Conservation (phyloP, 1,140 invertebrate genomes). For the Agrypnia vestita region DNA sequence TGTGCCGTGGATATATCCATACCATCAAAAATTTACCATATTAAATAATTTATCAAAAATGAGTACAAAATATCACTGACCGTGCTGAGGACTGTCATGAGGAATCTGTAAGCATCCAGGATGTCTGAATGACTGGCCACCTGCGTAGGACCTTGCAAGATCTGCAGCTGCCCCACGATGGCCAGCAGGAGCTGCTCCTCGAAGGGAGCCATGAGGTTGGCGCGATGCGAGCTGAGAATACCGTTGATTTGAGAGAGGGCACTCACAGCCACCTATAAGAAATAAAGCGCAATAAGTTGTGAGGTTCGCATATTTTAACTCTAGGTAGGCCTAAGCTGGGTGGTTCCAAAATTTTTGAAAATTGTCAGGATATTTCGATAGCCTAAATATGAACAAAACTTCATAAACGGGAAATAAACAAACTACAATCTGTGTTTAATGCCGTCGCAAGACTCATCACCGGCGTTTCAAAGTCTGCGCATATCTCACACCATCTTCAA, state of each 20-base stretch:
- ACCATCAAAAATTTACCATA: too few species aligned
- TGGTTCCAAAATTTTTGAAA: too few species aligned
- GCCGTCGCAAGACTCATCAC: too few species aligned
- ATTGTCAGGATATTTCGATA: too few species aligned
- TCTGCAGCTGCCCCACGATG: conserved; percentile 81
- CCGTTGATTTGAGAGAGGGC: conserved; percentile 80
- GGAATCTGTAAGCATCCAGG: conserved; percentile 75
- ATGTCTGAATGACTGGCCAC: conserved; percentile 66
- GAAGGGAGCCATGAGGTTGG: conserved; percentile 81
- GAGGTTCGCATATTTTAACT: background rate
- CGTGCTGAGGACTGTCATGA: conserved; percentile 79
- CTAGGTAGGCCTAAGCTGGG: too few species aligned
- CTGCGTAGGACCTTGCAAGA: conserved; percentile 71
- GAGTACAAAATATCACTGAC: conserved; percentile 69
- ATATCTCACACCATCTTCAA: too few species aligned
- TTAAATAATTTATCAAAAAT: background rate
- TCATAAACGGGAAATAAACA: too few species aligned
- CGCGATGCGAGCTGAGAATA: conserved; percentile 76
- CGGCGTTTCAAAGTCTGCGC: too few species aligned
- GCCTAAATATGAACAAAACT: too few species aligned
- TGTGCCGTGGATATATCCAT: too few species aligned
- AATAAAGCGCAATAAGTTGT: conserved; percentile 3
- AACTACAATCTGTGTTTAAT: too few species aligned
- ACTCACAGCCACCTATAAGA: conserved; percentile 72
- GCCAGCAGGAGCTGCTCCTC: conserved; percentile 84